A percentile compares a stretch with the other conserved stretches of the same genome.
These are phyloP conservation scores for Probaryconus sp. DNA, from an alignment of 1,140 invertebrate genomes.

Conservation along the genomic window DNA sequence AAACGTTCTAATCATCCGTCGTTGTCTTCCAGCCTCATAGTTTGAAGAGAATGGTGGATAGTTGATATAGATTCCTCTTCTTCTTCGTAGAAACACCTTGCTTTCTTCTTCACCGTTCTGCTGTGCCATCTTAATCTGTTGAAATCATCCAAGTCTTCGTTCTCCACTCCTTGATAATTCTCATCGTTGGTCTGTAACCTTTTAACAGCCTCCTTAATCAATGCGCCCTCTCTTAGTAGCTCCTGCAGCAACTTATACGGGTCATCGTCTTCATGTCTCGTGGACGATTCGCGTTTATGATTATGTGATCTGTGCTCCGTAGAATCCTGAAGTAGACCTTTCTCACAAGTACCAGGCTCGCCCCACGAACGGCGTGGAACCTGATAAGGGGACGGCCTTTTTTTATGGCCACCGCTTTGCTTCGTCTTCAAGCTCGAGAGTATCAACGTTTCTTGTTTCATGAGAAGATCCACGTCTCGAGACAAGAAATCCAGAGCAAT, in stretches of 20 bases:
- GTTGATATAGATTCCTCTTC: too few species aligned
- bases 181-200: slow-evolving; percentile 80
- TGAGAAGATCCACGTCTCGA: slow-evolving; percentile 82
- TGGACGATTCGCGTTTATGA: slow-evolving; percentile 61
- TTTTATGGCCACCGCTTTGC: slow-evolving; percentile 71
- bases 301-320: slow-evolving; percentile 62
- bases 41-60: too few species aligned
- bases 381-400: slow-evolving; percentile 81
- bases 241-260: slow-evolving; percentile 84
- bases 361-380: slow-evolving; percentile 79
- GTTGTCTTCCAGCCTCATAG: background rate
- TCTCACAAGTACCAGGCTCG: slow-evolving; percentile 71
- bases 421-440: slow-evolving; percentile 77
- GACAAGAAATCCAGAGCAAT: slow-evolving; percentile 79
- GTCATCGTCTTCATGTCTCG: slow-evolving; percentile 76
- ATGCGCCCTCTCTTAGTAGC: slow-evolving; percentile 81
- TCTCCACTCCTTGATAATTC: background rate
- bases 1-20: too few species aligned
- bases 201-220: slow-evolving; percentile 86
- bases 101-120: too few species aligned
- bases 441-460: slow-evolving; percentile 85
- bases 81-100: too few species aligned
- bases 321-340: slow-evolving; percentile 52
- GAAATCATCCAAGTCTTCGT: slow-evolving; percentile 20
- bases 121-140: too few species aligned